These are phyloP conservation scores for Oncopodura yosiiana DNA, from an alignment of 1,140 invertebrate genomes.

Conservation along the genomic window DNA sequence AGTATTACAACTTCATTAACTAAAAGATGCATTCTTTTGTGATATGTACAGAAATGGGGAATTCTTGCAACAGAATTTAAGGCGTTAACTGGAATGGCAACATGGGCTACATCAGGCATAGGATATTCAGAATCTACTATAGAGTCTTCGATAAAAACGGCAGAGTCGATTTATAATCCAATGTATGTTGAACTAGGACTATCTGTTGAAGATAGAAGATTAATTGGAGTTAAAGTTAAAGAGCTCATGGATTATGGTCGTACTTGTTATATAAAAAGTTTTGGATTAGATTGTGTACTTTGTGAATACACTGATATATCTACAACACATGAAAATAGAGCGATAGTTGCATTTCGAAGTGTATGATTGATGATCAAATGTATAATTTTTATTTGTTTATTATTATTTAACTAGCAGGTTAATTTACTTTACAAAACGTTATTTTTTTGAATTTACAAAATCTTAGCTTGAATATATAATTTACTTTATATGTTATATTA, in stretches of 20 bases:
- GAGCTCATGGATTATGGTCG: slow-evolving; percentile 25
- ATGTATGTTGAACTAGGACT: slow-evolving; percentile 17
- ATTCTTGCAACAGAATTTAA: slow-evolving; percentile 58
- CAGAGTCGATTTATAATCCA: slow-evolving; percentile 6
- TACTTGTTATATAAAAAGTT: slow-evolving; percentile 1
- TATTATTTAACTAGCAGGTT: too few relatives aligned
- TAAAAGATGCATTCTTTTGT: too few relatives aligned
- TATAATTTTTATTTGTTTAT: too few relatives aligned
- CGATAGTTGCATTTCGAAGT: slow-evolving; percentile 7
- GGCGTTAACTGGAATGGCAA: slow-evolving; percentile 63
- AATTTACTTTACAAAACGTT: too few relatives aligned
- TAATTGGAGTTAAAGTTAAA: slow-evolving; percentile 20
- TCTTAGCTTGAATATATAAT: too few relatives aligned
- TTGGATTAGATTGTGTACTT: not conserved
- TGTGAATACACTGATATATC: slow-evolving; percentile 12
- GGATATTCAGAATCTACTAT: slow-evolving; percentile 36
- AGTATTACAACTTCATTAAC: too few relatives aligned
- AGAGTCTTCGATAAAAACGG: too few relatives aligned
- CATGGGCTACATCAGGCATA: slow-evolving; percentile 72
- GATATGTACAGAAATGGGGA: slow-evolving; percentile 47
- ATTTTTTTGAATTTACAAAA: too few relatives aligned
- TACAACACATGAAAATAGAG: slow-evolving; percentile 23
- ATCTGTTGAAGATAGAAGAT: not conserved
- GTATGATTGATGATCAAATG: not conserved
- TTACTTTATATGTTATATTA: too few relatives aligned